These are phyloP conservation scores for Tridacna crocea DNA, from an alignment of 2,888 invertebrate genomes.

Conservation along the genomic window DNA sequence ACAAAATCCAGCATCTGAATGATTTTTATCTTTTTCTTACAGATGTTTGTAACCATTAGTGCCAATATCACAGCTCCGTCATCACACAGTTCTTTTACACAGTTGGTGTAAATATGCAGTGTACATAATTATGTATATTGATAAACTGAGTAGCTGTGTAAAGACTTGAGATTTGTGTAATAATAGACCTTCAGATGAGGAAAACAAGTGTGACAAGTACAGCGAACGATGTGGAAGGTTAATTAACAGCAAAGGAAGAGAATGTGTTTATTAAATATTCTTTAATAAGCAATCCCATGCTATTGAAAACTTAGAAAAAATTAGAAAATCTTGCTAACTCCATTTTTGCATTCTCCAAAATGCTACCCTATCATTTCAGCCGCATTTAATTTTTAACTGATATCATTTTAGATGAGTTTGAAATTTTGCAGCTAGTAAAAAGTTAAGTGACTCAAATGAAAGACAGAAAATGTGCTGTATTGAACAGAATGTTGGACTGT, in stretches of 20 bases:
- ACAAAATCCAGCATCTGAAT: background rate
- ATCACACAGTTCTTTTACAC: slow-evolving; percentile 27
- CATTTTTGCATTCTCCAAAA: background rate
- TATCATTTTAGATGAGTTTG: background rate
- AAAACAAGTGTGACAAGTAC: background rate
- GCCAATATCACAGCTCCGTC: slow-evolving; percentile 53
- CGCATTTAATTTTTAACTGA: too few species aligned
- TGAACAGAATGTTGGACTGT: too few species aligned
- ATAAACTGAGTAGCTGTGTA: background rate
- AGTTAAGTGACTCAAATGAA: background rate
- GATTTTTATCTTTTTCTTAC: slow-evolving; percentile 33
- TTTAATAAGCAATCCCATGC: too few species aligned
- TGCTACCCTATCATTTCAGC: background rate
- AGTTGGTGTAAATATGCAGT: slow-evolving; percentile 49
- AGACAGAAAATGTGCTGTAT: background rate
- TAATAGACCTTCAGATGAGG: background rate
- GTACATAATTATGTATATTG: slow-evolving; percentile 54
- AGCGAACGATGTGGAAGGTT: background rate
- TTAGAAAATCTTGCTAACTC: too few species aligned
- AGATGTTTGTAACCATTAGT: slow-evolving; percentile 61
- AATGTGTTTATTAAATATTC: too few species aligned
- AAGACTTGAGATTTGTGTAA: background rate
- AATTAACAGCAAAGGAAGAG: background rate
- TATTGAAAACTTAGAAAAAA: too few species aligned
- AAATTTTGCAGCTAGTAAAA: background rate